Evolutionary conservation across 2,797 vertebrate genomes (phyloP).

Genomic region (Caiman crocodilus): DNA sequence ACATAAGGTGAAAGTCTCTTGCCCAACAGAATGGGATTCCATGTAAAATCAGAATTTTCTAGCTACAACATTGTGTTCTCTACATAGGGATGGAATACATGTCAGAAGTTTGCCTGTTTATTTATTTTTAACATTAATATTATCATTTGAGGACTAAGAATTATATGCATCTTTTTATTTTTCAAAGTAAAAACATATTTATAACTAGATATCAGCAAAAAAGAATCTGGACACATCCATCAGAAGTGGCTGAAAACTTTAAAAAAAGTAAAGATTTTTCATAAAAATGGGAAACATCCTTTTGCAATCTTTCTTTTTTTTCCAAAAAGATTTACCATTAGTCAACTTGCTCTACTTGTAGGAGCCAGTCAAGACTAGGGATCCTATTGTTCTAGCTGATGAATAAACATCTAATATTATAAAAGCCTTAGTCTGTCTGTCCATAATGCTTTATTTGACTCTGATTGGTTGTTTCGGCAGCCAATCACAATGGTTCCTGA

Average conservation of each 20-base stretch:
- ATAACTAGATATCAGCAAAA: neutral
- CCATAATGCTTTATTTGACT: too few species aligned
- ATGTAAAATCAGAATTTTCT: neutral
- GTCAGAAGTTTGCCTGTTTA: accelerated
- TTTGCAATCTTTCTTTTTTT: too few species aligned
- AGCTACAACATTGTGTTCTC: neutral
- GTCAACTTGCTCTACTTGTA: neutral
- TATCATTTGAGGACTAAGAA: neutral
- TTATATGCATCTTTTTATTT: neutral
- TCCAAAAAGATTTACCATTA: neutral
- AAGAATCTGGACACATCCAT: neutral
- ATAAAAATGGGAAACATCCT: too few species aligned
- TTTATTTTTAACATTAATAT: neutral
- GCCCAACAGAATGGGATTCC: neutral
- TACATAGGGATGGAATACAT: neutral
- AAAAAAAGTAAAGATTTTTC: neutral
- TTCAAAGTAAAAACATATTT: neutral
- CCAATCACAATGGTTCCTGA: too few species aligned
- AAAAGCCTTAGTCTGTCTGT: too few species aligned
- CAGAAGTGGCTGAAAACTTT: neutral
- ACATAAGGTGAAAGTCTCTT: neutral
- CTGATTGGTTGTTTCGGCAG: too few species aligned
- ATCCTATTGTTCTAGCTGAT: neutral
- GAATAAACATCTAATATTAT: too few species aligned
- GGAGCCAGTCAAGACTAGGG: neutral